Evolutionary conservation across 2,888 invertebrate genomes (phyloP).

Genomic region (Congeria kusceri): DNA sequence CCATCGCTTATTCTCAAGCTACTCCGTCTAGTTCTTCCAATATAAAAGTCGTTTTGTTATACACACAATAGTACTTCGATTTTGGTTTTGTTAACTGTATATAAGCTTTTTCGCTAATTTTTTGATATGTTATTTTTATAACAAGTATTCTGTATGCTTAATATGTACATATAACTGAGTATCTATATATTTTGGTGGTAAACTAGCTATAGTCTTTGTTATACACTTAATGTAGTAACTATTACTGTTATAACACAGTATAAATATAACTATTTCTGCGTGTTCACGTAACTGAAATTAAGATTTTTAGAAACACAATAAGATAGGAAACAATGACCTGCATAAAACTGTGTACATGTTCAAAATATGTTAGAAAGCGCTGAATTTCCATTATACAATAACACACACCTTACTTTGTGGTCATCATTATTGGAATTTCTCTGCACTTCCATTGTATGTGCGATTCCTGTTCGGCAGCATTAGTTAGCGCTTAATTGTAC

Average conservation of each 20-base stretch:
- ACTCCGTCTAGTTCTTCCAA: too few relatives aligned
- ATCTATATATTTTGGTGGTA: not conserved
- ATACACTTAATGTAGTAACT: not conserved
- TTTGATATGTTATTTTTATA: conserved; percentile 15
- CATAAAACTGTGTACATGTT: not conserved
- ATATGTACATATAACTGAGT: not conserved
- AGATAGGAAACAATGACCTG: too few relatives aligned
- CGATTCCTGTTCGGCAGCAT: too few relatives aligned
- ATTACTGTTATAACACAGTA: not conserved
- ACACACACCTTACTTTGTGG: too few relatives aligned
- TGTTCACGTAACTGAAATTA: too few relatives aligned
- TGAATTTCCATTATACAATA: too few relatives aligned
- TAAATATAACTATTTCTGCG: not conserved
- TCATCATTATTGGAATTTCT: too few relatives aligned
- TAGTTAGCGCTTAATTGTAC: too few relatives aligned
- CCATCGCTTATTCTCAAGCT: too few relatives aligned
- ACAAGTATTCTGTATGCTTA: not conserved
- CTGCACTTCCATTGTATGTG: too few relatives aligned
- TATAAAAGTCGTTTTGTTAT: too few relatives aligned
- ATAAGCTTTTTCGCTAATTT: conserved; percentile 43
- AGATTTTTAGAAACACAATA: conserved; percentile 11
- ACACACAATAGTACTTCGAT: too few relatives aligned
- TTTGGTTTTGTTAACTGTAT: not conserved
- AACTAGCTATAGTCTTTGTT: conserved; percentile 1
- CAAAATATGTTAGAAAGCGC: not conserved